phyloP scores from a whole-genome alignment of 2,888 invertebrate species.

The Melinaea marsaeus region DNA sequence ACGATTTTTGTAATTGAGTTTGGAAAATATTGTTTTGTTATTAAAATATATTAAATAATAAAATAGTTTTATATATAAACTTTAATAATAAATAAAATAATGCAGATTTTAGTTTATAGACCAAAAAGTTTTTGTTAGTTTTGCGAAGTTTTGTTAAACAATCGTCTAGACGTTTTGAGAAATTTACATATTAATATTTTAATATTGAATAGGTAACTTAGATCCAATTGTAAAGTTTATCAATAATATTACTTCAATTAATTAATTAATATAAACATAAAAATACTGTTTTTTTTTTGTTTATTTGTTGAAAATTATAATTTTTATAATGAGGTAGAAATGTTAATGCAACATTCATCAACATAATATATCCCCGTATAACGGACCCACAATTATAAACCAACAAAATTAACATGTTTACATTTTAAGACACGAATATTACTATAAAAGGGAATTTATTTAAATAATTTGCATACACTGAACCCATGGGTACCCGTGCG shows the following conservation, averaged over 20 bases:
- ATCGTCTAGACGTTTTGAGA: conserved; percentile 3
- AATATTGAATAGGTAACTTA: neutral
- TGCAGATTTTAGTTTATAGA: conserved; percentile 1
- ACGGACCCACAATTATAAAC: neutral
- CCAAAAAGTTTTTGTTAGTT: neutral
- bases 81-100: neutral
- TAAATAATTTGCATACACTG: conserved; percentile 46
- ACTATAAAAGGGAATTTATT: conserved; percentile 36
- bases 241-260: no score
- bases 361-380: neutral
- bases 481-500: conserved; percentile 29
- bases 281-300: no score
- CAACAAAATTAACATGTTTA: conserved; percentile 29
- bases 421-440: conserved; percentile 30
- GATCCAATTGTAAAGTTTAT: no score
- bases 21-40: neutral
- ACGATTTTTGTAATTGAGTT: neutral
- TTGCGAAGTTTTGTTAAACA: conserved; percentile 2
- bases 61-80: neutral
- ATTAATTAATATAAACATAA: no score
- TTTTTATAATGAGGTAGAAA: neutral
- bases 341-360: neutral
- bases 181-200: neutral
- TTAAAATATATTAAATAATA: neutral
- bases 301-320: no score